These are phyloP conservation scores for Archivesica marissinica DNA, from an alignment of 1,140 invertebrate species.

Conservation along the genomic window DNA sequence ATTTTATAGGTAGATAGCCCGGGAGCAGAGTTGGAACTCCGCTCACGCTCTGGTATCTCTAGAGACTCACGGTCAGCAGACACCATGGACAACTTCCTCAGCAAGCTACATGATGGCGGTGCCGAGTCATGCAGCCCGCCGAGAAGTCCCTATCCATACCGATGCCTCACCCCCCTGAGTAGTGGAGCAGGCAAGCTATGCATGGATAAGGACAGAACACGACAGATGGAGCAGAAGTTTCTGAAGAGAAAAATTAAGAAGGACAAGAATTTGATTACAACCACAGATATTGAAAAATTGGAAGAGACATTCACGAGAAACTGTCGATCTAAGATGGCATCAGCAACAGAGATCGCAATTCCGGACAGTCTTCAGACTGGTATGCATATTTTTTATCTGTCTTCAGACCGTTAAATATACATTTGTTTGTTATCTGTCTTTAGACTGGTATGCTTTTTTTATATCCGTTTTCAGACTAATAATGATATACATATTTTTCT, in stretches of 20 bases:
- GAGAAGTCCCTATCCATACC: slow-evolving; percentile 41
- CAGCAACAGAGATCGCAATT: slow-evolving; percentile 23
- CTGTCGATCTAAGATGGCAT: slow-evolving; percentile 21
- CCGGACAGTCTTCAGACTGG: slow-evolving; percentile 6
- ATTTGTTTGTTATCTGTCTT: no score
- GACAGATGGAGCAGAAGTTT: slow-evolving; percentile 22
- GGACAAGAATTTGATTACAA: slow-evolving; percentile 51
- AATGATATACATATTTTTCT: no score
- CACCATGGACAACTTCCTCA: slow-evolving; percentile 32
- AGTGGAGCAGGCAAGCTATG: slow-evolving; percentile 40
- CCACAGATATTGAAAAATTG: slow-evolving; percentile 41
- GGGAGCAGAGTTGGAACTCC: not conserved
- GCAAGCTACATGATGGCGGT: not conserved
- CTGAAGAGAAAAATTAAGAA: slow-evolving; percentile 28
- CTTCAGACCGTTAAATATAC: no score
- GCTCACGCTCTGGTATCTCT: not conserved
- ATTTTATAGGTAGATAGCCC: not conserved
- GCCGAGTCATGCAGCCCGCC: not conserved
- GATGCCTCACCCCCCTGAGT: slow-evolving; percentile 15
- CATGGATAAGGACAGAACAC: slow-evolving; percentile 21
- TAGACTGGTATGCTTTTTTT: no score
- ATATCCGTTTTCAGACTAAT: no score
- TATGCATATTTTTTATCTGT: not conserved
- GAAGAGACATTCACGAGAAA: slow-evolving; percentile 30
- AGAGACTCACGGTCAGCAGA: slow-evolving; percentile 20